A percentile compares a stretch with the other conserved stretches of the same genome.
These are phyloP conservation scores for Agrilus mali DNA, from an alignment of 2,888 invertebrate species.

Conservation along the genomic window DNA sequence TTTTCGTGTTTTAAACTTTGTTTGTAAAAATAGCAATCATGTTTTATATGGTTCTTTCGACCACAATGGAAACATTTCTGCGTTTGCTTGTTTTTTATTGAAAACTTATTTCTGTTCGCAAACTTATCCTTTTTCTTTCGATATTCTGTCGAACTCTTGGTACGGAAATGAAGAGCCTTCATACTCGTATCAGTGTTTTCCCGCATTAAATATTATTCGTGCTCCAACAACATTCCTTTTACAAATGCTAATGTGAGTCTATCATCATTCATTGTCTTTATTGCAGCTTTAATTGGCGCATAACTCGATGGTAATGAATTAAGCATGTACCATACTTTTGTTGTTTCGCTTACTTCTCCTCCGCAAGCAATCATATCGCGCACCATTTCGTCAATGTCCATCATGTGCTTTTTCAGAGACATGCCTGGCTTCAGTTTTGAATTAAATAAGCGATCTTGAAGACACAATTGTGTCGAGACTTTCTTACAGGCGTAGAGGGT, in stretches of 20 bases:
- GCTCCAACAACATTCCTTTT: slow-evolving; percentile 9
- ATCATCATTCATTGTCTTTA: slow-evolving; percentile 2
- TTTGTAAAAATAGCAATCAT: background rate
- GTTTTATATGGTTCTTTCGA: background rate
- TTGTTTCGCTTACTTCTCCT: slow-evolving; percentile 5
- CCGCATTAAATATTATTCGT: slow-evolving; percentile 7
- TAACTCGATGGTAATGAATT: background rate
- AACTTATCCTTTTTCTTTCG: no score
- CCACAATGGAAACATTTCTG: slow-evolving; percentile 4
- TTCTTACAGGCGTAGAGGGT: slow-evolving; percentile 8
- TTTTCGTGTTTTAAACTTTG: background rate
- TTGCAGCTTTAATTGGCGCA: background rate
- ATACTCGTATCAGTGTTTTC: slow-evolving; percentile 8
- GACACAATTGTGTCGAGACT: slow-evolving; percentile 9
- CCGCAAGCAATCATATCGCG: slow-evolving; percentile 9
- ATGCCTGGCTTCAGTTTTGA: slow-evolving; percentile 9
- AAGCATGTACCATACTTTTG: background rate
- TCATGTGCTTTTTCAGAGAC: background rate
- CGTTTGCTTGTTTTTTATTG: slow-evolving; percentile 6
- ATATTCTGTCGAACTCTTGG: slow-evolving; percentile 1
- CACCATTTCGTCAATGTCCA: slow-evolving; percentile 10
- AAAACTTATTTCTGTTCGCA: slow-evolving; percentile 1
- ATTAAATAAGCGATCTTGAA: slow-evolving; percentile 9
- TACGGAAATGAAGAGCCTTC: slow-evolving; percentile 6
- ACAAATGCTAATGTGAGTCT: slow-evolving; percentile 8